Evolutionary conservation across 2,888 invertebrate species (phyloP).

Genomic region (Torymus texanus): DNA sequence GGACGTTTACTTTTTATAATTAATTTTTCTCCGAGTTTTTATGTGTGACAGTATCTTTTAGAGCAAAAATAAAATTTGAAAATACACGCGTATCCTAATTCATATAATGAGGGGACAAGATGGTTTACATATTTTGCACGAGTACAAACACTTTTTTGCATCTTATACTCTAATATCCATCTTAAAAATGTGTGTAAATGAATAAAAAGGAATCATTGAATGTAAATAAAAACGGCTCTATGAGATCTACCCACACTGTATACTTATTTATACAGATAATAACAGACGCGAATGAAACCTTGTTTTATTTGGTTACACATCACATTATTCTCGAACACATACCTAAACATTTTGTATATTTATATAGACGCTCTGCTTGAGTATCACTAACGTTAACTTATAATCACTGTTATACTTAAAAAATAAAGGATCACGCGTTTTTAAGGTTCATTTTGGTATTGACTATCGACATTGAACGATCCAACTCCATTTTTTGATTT

Average conservation of each 20-base stretch:
- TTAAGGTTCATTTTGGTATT: slow-evolving; percentile 47
- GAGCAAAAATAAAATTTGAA: slow-evolving; percentile 4
- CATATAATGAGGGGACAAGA: slow-evolving; percentile 5
- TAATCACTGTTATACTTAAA: slow-evolving; percentile 35
- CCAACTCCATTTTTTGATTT: slow-evolving; percentile 45
- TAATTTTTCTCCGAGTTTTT: slow-evolving; percentile 9
- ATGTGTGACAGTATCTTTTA: neutral
- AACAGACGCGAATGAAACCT: slow-evolving; percentile 45
- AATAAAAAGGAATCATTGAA: slow-evolving; percentile 9
- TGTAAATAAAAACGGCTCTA: neutral
- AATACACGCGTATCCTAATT: neutral
- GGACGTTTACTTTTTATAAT: slow-evolving; percentile 40
- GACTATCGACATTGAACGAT: slow-evolving; percentile 56
- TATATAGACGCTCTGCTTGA: slow-evolving; percentile 16
- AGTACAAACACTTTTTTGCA: slow-evolving; percentile 42
- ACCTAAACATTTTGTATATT: slow-evolving; percentile 48
- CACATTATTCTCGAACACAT: slow-evolving; percentile 51
- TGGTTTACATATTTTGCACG: slow-evolving; percentile 48
- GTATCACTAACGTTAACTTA: slow-evolving; percentile 47
- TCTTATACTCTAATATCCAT: slow-evolving; percentile 10
- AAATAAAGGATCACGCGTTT: slow-evolving; percentile 48
- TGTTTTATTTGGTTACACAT: slow-evolving; percentile 24
- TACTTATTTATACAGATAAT: slow-evolving; percentile 50
- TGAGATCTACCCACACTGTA: slow-evolving; percentile 34
- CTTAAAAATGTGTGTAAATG: slow-evolving; percentile 7